Percentiles rank a stretch among this genome's conserved stretches.
phyloP scores from a whole-genome alignment of 2,888 invertebrate genomes.

The Phyllotreta striolata region DNA sequence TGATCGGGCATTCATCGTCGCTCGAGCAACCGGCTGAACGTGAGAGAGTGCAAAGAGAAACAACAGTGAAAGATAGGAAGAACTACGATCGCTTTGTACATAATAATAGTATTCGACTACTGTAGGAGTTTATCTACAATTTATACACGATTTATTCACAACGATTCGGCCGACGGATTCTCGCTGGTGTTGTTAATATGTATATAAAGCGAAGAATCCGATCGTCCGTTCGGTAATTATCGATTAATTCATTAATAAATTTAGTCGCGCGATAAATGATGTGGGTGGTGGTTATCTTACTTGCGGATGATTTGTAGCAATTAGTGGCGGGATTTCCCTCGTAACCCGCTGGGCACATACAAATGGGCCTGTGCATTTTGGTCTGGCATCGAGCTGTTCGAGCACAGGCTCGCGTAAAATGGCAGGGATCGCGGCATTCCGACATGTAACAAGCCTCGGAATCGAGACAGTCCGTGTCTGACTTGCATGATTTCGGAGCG shows the following conservation, averaged over 20 bases:
- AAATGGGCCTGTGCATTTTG: constrained; percentile 84
- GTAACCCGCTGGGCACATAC: constrained; percentile 80
- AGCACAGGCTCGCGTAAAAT: constrained; percentile 80
- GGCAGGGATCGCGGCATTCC: constrained; percentile 83
- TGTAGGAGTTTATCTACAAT: constrained; percentile 11
- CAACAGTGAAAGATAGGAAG: constrained; percentile 43
- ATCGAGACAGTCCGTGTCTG: constrained; percentile 84
- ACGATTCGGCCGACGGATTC: too few relatives aligned
- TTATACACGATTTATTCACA: constrained; percentile 23
- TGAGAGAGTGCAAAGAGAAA: constrained; percentile 57
- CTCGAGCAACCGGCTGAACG: constrained; percentile 82
- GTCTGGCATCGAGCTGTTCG: constrained; percentile 79
- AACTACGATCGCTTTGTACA: constrained; percentile 43
- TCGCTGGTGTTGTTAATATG: too few relatives aligned
- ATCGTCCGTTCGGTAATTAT: not conserved
- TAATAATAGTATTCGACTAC: constrained; percentile 16
- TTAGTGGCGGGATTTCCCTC: constrained; percentile 84
- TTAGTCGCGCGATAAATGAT: not conserved
- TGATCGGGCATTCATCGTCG: constrained; percentile 85
- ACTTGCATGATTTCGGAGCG: constrained; percentile 80
- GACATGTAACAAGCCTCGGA: constrained; percentile 85
- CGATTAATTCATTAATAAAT: not conserved
- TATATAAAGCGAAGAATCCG: not conserved
- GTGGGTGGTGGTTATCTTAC: constrained; percentile 66
- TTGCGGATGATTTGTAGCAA: constrained; percentile 78